Evolutionary conservation across 1,140 invertebrate genomes (phyloP).

Genomic region (Hylyphantes graminicola): DNA sequence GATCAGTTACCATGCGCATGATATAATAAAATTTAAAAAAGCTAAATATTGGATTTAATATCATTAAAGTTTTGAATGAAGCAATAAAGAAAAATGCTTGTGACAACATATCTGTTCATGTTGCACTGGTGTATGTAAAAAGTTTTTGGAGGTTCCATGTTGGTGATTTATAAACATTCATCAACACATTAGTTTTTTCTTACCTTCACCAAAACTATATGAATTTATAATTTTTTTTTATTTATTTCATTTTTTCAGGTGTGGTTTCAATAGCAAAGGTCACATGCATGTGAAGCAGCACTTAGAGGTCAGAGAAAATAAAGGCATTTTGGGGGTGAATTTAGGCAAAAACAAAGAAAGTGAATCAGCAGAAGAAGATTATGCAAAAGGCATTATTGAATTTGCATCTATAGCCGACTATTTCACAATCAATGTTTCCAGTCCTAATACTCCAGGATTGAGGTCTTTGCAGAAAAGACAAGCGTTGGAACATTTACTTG

Average conservation of each 20-base stretch:
- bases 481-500: constrained; percentile 79
- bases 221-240: neutral
- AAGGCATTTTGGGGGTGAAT: constrained; percentile 82
- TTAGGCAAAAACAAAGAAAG: constrained; percentile 95
- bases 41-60: no score
- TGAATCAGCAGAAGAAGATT: constrained; percentile 81
- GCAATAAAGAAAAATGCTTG: no score
- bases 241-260: constrained; percentile 68
- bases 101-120: no score
- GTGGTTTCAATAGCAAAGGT: constrained; percentile 97
- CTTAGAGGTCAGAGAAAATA: constrained; percentile 3
- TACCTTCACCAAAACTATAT: no score
- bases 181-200: no score
- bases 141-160: no score
- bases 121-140: no score
- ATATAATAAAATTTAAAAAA: no score
- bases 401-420: constrained; percentile 86
- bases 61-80: no score
- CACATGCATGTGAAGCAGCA: constrained; percentile 75
- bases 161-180: no score
- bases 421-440: constrained; percentile 90
- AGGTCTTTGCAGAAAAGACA: constrained; percentile 84
- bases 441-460: constrained; percentile 95
- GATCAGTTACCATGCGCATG: no score
- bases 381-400: constrained; percentile 79